Evolutionary conservation across 92 coral and sea anemone genomes (phyloP).

Genomic region (Montipora capitata): DNA sequence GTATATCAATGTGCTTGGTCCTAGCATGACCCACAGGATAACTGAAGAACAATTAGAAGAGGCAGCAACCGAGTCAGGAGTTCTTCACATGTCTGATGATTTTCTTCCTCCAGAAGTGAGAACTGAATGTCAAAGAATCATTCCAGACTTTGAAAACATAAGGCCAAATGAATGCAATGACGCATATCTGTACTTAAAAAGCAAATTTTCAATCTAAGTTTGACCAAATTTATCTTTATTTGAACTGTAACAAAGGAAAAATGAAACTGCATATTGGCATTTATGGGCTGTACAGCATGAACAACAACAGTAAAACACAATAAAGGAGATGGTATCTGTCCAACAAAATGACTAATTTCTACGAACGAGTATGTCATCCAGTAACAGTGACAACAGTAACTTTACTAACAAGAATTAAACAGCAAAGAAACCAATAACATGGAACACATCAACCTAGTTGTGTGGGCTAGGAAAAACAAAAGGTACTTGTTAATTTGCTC

Average conservation of each 20-base stretch:
- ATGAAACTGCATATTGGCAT: conserved; percentile 34
- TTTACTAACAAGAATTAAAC: neutral
- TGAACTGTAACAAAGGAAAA: conserved; percentile 11
- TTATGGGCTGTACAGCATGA: conserved; percentile 35
- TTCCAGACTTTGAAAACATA: conserved; percentile 62
- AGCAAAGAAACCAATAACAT: no score
- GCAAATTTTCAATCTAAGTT: neutral
- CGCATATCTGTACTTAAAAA: conserved; percentile 73
- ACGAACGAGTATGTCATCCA: conserved; percentile 42
- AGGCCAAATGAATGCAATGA: conserved; percentile 71
- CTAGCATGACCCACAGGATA: no score
- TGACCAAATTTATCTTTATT: neutral
- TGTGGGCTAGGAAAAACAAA: no score
- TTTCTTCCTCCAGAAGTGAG: conserved; percentile 65
- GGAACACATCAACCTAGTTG: no score
- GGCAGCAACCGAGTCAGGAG: conserved; percentile 28
- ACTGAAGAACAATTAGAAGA: conserved; percentile 73
- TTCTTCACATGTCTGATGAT: conserved; percentile 48
- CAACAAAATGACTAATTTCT: conserved; percentile 38
- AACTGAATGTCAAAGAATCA: conserved; percentile 59
- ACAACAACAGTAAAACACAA: conserved; percentile 21
- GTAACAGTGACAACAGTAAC: neutral
- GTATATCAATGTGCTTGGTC: no score
- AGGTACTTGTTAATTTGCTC: no score
- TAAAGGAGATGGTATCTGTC: conserved; percentile 24